A percentile compares a stretch with the other conserved stretches of the same genome.
Conservation (phyloP, 2,888 invertebrate species). For the Elaeidobius kamerunicus region DNA sequence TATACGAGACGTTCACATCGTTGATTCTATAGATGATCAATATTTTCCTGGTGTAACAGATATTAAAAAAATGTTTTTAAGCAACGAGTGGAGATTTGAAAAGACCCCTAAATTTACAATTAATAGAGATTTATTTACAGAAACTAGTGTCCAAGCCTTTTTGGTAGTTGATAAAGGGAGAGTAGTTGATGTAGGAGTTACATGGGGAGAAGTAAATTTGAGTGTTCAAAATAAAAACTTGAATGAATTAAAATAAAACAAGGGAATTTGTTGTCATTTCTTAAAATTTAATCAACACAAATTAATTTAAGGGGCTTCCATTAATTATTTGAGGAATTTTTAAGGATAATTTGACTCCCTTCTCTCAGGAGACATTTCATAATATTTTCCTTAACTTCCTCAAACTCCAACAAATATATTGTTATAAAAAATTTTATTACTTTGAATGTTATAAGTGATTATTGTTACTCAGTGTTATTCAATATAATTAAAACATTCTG, state of each 20-base stretch:
- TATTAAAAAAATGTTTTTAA: conserved; percentile 64
- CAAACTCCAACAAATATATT: too few relatives aligned
- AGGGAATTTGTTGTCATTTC: too few relatives aligned
- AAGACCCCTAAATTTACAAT: conserved; percentile 83
- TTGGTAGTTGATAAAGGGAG: conserved; percentile 59
- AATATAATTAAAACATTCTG: too few relatives aligned
- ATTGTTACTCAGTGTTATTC: too few relatives aligned
- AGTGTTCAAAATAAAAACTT: conserved; percentile 59
- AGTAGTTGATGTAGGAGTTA: conserved; percentile 46
- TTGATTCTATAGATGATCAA: conserved; percentile 20
- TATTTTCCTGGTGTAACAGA: conserved; percentile 61
- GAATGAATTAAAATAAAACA: conserved; percentile 57
- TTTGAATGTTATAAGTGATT: too few relatives aligned
- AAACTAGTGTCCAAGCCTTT: conserved; percentile 44
- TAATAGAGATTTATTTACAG: conserved; percentile 54
- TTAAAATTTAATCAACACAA: too few relatives aligned
- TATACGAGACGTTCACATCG: conserved; percentile 28
- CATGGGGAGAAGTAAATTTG: conserved; percentile 55
- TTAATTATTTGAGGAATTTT: too few relatives aligned
- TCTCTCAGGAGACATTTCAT: too few relatives aligned
- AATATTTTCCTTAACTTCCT: too few relatives aligned
- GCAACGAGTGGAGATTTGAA: conserved; percentile 87
- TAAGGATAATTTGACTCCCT: too few relatives aligned
- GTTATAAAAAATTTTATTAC: too few relatives aligned
- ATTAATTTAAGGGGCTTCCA: too few relatives aligned